A percentile compares a stretch with the other conserved stretches of the same genome.
phyloP scores from a whole-genome alignment of 2,797 vertebrate species.

The Phalloptychus januarius region DNA sequence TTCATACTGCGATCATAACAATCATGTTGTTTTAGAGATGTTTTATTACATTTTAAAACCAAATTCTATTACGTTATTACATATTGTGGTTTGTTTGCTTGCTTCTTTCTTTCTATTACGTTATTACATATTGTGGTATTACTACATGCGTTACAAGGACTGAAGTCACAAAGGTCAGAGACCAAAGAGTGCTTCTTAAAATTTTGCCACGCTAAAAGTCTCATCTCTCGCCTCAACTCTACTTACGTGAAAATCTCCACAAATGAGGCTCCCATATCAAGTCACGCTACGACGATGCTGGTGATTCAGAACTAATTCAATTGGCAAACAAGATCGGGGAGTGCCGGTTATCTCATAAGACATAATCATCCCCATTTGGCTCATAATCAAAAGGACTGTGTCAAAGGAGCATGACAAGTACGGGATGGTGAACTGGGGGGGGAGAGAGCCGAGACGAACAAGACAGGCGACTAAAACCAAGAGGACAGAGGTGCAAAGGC shows the following conservation, averaged over 20 bases:
- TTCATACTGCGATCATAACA: no score
- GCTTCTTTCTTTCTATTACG: no score
- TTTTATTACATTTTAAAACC: no score
- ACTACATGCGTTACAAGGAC: background rate
- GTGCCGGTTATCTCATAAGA: slow-evolving; percentile 62
- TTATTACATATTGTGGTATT: no score
- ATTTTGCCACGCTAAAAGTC: background rate
- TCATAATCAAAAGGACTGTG: slow-evolving; percentile 66
- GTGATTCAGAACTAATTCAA: slow-evolving; percentile 59
- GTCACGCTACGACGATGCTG: slow-evolving; percentile 20
- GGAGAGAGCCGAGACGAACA: slow-evolving; percentile 24
- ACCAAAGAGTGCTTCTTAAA: background rate
- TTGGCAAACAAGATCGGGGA: slow-evolving; percentile 44
- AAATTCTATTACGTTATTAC: no score
- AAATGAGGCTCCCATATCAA: slow-evolving; percentile 14
- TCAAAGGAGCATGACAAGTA: slow-evolving; percentile 46
- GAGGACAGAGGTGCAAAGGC: slow-evolving; percentile 39
- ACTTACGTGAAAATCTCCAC: background rate
- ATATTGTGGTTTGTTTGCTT: no score
- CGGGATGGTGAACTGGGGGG: slow-evolving; percentile 19
- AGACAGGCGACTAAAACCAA: slow-evolving; percentile 21
- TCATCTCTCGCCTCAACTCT: background rate
- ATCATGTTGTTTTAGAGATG: no score
- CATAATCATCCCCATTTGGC: slow-evolving; percentile 53
- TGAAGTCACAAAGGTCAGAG: background rate